A percentile compares a stretch with the other conserved stretches of the same genome.
Conservation (phyloP, 2,888 invertebrate species). For the Pyrrhosoma nymphula region DNA sequence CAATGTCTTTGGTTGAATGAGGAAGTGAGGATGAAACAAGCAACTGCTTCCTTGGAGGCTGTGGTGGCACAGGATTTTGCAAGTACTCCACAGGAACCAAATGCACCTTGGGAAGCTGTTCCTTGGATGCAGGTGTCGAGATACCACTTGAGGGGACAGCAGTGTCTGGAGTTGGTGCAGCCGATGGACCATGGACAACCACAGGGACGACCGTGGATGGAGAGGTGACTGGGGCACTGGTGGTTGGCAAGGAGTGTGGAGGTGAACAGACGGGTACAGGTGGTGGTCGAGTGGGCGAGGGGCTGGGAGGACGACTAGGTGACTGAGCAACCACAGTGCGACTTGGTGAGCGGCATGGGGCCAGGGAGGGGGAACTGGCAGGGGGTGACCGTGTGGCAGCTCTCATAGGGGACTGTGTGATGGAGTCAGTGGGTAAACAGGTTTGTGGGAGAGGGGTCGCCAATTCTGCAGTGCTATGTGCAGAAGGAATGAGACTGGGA, state of each 20-base stretch:
- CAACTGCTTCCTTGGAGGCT: conserved; percentile 53
- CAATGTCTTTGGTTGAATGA: conserved; percentile 15
- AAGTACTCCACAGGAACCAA: conserved; percentile 43
- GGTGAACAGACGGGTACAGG: conserved; percentile 53
- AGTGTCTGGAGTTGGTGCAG: conserved; percentile 34
- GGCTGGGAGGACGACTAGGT: conserved; percentile 39
- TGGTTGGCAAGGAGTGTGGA: neutral
- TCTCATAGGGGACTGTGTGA: conserved; percentile 69
- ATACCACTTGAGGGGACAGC: neutral
- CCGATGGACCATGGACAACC: conserved; percentile 33
- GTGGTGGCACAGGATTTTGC: conserved; percentile 44
- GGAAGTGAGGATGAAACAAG: neutral
- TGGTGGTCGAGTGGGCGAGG: conserved; percentile 53
- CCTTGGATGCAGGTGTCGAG: neutral
- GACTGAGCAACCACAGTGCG: conserved; percentile 68
- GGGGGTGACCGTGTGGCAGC: conserved; percentile 50
- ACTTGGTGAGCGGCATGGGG: conserved; percentile 69
- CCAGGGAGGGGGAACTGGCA: conserved; percentile 68
- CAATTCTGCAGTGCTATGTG: neutral
- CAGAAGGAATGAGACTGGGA: neutral
- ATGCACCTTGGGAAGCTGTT: conserved; percentile 42
- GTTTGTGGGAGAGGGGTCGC: conserved; percentile 67
- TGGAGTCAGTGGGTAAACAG: conserved; percentile 71
- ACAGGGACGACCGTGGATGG: conserved; percentile 7
- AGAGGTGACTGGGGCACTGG: conserved; percentile 13